Evolutionary conservation across 2,888 invertebrate species (phyloP), one percentile per base, ranked within the genome.

Genomic region (Lymantria dispar): DNA sequence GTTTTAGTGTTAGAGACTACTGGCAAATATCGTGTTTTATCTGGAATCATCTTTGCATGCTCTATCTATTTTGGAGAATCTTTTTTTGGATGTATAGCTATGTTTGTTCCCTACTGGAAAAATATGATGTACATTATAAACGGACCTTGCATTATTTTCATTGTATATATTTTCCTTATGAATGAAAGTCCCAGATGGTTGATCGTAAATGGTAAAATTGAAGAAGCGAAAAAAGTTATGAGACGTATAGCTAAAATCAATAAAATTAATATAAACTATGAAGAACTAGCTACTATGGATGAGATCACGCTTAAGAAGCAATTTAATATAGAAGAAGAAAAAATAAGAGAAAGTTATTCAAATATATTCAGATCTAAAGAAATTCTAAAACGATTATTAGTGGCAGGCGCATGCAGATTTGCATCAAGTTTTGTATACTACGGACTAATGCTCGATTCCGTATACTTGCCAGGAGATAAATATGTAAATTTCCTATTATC

Each of bases 141-240:
- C 56, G 75, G 74, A 1, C 89, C 89, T 0, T 67, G 77, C 2
- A 56, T 87, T 1, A 45, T 86, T 33, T 83, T 80, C 51, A 48
- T 87, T 8, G 54, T 62, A 9, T 76, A 78, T 50, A 67, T 76
- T 40, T 79, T 70, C 47, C 15, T 86, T 0, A 38, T 86, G 8
- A 68, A 70, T 39, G 89, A 90, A 51, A 89, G 88, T 43, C 83
- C 85, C 0, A 62, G 88, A 54, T 90, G 90, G 89, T 80, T 78
- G 48, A 76, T 90, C 0, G 58, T 88, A 1, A 83, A 74, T 22
- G 82, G 83, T 0, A 85, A 77, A 68, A 64, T 72, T 0, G 72
- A 78, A n/a, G 58, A 76, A 50, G 87, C 82, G 0, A 85, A 84
- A 46, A 55, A 67, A 42, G 72, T 74, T 0, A 46, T 89, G 15